These are phyloP conservation scores for Pseudochirops corinnae DNA, from an alignment of 2,797 vertebrate genomes.

Conservation along the genomic window DNA sequence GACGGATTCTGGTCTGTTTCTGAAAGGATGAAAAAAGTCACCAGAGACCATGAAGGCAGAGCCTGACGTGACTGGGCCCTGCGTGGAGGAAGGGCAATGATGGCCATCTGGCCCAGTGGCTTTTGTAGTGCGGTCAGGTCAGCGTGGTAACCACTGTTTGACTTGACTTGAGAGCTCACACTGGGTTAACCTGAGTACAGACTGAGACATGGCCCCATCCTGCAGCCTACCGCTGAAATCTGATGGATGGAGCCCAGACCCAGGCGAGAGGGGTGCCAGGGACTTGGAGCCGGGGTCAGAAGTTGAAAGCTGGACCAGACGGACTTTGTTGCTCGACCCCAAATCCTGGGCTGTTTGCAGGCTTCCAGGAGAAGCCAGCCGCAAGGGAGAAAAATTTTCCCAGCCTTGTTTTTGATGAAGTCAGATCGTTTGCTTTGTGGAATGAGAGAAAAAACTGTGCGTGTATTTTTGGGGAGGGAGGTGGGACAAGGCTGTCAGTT, in stretches of 20 bases:
- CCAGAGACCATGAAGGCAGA: too few relatives aligned
- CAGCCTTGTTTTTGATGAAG: background rate
- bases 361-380: background rate
- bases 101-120: background rate
- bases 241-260: background rate
- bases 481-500: background rate
- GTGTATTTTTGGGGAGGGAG: background rate
- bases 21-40: background rate
- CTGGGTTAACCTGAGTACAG: background rate
- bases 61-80: background rate
- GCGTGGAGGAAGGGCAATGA: background rate
- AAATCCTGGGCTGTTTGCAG: background rate
- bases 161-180: background rate
- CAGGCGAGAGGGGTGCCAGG: accelerated
- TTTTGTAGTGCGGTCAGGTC: background rate
- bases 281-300: too few relatives aligned
- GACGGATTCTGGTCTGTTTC: background rate
- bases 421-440: background rate
- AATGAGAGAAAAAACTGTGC: background rate
- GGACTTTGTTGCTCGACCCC: background rate
- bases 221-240: background rate
- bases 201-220: background rate
- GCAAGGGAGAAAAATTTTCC: background rate
- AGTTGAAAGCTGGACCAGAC: background rate
- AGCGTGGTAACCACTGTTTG: background rate